These are phyloP conservation scores for Ischnus inquisitorius DNA, from an alignment of 2,888 invertebrate genomes.

Conservation along the genomic window DNA sequence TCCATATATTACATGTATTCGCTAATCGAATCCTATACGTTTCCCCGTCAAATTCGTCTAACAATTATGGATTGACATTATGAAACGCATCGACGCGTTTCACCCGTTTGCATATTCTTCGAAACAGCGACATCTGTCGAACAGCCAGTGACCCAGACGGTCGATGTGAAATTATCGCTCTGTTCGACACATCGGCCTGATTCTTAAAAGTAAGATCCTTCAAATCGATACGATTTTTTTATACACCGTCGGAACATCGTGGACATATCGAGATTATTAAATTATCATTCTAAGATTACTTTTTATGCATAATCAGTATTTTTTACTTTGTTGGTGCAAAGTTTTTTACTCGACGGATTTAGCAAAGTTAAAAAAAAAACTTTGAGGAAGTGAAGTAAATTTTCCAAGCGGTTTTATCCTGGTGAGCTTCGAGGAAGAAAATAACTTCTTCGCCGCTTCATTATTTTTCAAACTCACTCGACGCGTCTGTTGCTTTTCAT, in stretches of 20 bases:
- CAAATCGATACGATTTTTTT: neutral
- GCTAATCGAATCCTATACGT: neutral
- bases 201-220: neutral
- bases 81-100: slow-evolving; percentile 23
- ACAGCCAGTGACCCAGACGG: neutral
- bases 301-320: slow-evolving; percentile 1
- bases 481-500: neutral
- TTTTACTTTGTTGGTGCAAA: neutral
- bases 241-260: neutral
- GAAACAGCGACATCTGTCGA: slow-evolving; percentile 25
- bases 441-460: neutral
- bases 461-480: neutral
- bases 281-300: neutral
- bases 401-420: neutral
- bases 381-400: neutral
- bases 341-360: neutral
- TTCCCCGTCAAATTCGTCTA: slow-evolving; percentile 14
- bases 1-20: neutral
- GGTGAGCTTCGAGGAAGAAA: neutral
- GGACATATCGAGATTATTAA: neutral
- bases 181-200: too few species aligned
- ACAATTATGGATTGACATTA: slow-evolving; percentile 19
- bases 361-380: neutral
- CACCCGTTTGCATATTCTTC: slow-evolving; percentile 18
- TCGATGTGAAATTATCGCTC: too few species aligned